Evolutionary conservation across 2,888 invertebrate species (phyloP).

Genomic region (Rhagonycha lutea): DNA sequence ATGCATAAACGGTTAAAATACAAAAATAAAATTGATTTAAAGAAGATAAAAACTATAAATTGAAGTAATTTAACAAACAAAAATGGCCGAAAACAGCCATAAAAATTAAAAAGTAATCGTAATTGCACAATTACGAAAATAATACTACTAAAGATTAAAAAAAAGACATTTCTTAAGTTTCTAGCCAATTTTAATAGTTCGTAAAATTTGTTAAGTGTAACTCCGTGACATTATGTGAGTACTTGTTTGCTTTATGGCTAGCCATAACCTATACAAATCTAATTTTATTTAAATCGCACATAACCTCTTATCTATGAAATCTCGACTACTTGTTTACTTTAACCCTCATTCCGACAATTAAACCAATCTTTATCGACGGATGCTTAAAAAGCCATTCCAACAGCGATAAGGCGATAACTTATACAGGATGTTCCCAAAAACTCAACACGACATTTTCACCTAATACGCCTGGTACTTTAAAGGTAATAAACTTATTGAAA

Average conservation of each 20-base stretch:
- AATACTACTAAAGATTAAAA: neutral
- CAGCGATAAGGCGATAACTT: neutral
- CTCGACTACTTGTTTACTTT: neutral
- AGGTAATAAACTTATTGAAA: neutral
- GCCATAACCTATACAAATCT: neutral
- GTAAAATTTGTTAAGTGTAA: neutral
- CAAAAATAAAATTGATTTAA: neutral
- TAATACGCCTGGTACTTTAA: neutral
- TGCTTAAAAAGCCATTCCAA: neutral
- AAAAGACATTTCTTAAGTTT: neutral
- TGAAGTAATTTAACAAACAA: neutral
- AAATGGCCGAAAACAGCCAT: neutral
- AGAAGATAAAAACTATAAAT: neutral
- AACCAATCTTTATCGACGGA: neutral
- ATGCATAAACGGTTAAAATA: neutral
- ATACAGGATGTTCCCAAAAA: neutral
- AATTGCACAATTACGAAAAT: neutral
- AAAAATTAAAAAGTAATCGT: neutral
- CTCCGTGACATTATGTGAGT: neutral
- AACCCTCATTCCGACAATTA: neutral
- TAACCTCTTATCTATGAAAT: neutral
- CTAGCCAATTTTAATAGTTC: neutral
- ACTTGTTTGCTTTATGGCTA: neutral
- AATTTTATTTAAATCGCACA: neutral
- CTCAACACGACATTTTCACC: neutral